Evolutionary conservation across 2,797 vertebrate genomes (phyloP), one percentile per base, ranked within the genome.

Genomic region (Lepilemur septentrionalis): DNA sequence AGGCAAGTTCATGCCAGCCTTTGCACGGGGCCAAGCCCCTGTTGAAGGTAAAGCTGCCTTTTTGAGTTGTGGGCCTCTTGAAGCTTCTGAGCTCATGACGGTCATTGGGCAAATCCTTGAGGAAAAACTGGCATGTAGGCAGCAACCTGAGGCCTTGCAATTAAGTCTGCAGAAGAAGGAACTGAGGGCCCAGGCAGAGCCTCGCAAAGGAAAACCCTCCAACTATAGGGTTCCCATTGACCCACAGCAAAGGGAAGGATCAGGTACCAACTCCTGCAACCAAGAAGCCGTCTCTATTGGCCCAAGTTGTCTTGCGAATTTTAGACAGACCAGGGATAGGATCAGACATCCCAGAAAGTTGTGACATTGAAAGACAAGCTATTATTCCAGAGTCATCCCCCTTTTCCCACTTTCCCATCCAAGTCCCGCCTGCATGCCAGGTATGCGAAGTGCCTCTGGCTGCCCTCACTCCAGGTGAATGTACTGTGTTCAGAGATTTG

Each of bases 1-100:
- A 41, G 6, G 18, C 41, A 93, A 88, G 25, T 50, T 55, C 30
- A 55, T 38, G n/a, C n/a, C 63, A 61, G 38, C 48, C 28, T 55
- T 75, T 72, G 52, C 1, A 4, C 18, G 72, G n/a, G 22, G 43
- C 41, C 57, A 46, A 80, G 30, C 67, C 25, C 7, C 41, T n/a
- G 7, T 0, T 59, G 41, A 93, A 85, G 81, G 70, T 20, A 46
- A 5, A 46, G 13, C 52, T 92, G 22, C 69, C 38, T 90, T 72
- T 25, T 25, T 78, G 72, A 87, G 75, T 23, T 61, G 12, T 28
- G 57, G 46, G 30, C 46, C 50, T 65, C 76, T 94, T 12, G 84
- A 96, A 94, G 76, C 67, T 59, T 85, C 81, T 9, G 81, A 96
- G 14, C 92, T 96, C 81, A 92, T 89, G 95, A 65, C 30, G 12